Evolutionary conservation across 2,888 invertebrate genomes (phyloP).

Genomic region (Cephus nigrinus): DNA sequence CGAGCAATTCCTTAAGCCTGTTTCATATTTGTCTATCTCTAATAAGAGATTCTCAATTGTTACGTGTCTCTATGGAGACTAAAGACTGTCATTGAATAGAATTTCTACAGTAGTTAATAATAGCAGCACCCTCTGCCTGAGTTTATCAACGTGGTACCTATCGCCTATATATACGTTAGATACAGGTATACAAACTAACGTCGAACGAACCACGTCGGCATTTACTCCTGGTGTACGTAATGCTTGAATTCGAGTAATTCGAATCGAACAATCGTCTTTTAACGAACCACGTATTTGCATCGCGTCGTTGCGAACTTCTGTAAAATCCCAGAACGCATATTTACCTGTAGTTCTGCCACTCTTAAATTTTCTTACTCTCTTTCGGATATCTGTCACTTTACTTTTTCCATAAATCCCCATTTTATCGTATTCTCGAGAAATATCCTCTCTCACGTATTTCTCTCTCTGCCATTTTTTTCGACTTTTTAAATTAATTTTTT

Average conservation of each 20-base stretch:
- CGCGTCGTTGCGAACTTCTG: not conserved
- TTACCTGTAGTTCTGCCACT: not conserved
- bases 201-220: not conserved
- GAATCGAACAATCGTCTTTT: slow-evolving; percentile 5
- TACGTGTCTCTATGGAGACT: not conserved
- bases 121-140: not conserved
- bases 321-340: not conserved
- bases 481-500: not conserved
- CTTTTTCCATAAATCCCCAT: not conserved
- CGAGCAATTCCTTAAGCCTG: not conserved
- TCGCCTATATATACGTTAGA: not conserved
- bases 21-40: not conserved
- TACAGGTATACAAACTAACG: not conserved
- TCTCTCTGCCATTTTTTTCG: not conserved
- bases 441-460: not conserved
- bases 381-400: not conserved
- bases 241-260: not conserved
- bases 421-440: not conserved
- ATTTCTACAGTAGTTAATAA: not conserved
- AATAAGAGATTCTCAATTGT: not conserved
- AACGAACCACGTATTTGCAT: slow-evolving; percentile 2
- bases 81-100: not conserved
- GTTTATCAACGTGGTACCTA: not conserved
- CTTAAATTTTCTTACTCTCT: not conserved
- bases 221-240: not conserved